Evolutionary conservation across 2,888 invertebrate species (phyloP).

Genomic region (Tetrapedia diversipes): DNA sequence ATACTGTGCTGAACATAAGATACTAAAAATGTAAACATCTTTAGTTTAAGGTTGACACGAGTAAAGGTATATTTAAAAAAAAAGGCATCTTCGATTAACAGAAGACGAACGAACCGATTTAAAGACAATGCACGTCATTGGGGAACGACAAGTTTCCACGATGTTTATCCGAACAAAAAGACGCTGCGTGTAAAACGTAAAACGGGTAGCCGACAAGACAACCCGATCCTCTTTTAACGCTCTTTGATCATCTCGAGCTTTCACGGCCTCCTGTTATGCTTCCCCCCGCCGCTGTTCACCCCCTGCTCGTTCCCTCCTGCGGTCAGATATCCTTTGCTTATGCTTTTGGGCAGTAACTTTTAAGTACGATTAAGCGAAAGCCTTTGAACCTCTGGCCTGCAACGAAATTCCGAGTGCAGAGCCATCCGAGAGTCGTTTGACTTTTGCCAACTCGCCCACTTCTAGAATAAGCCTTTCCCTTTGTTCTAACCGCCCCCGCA

Average conservation of each 20-base stretch:
- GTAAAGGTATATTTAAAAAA: too few species aligned
- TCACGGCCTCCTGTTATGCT: constrained; percentile 62
- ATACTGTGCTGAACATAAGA: too few species aligned
- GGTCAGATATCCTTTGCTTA: constrained; percentile 46
- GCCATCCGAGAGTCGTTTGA: constrained; percentile 47
- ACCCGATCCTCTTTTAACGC: constrained; percentile 70
- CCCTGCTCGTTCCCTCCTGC: constrained; percentile 2
- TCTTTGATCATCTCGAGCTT: constrained; percentile 72
- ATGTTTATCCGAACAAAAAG: neutral
- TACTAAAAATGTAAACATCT: too few species aligned
- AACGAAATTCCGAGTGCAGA: constrained; percentile 41
- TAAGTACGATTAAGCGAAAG: constrained; percentile 70
- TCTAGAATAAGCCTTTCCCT: constrained; percentile 29
- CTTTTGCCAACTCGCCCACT: constrained; percentile 41
- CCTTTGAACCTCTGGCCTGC: constrained; percentile 64
- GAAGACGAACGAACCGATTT: neutral
- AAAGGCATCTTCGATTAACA: neutral
- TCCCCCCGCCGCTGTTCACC: constrained; percentile 28
- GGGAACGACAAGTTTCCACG: constrained; percentile 16
- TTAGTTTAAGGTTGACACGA: too few species aligned
- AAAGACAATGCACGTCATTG: too few species aligned
- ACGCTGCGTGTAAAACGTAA: constrained; percentile 50
- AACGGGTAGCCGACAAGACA: constrained; percentile 68
- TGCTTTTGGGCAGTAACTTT: constrained; percentile 61
- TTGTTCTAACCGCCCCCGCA: neutral